Conservation (phyloP, 2,113 vertebrate species). For the Phyllostomus discolor region DNA sequence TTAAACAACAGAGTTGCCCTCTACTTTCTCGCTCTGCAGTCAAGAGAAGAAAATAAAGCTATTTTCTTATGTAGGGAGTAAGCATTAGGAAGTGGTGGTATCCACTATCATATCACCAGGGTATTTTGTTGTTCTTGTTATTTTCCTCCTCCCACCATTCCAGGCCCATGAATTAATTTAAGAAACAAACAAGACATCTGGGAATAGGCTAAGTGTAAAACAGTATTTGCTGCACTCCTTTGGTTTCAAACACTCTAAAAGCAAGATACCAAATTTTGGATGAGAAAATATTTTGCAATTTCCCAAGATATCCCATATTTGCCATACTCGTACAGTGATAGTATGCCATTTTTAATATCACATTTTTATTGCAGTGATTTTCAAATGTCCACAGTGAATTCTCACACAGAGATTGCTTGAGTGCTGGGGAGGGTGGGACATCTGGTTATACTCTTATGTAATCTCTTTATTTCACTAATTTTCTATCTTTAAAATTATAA, state of each 20-base stretch:
- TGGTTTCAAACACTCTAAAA: neutral
- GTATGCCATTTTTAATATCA: neutral
- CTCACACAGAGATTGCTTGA: neutral
- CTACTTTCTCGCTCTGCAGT: neutral
- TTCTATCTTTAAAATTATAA: constrained; percentile 14
- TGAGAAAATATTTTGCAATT: neutral
- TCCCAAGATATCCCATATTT: neutral
- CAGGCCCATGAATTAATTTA: neutral
- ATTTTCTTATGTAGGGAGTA: neutral
- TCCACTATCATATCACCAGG: neutral
- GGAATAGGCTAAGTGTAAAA: neutral
- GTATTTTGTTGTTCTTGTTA: neutral
- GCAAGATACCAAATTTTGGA: neutral
- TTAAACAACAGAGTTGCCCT: neutral
- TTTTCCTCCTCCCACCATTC: neutral
- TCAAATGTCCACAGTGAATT: neutral
- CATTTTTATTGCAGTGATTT: neutral
- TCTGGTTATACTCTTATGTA: neutral
- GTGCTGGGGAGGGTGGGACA: neutral
- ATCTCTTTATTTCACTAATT: neutral
- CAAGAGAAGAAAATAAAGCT: neutral
- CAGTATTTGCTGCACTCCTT: neutral
- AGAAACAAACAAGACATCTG: constrained; percentile 1
- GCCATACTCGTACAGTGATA: neutral
- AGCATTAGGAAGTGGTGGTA: neutral